Evolutionary conservation across 2,797 vertebrate species (phyloP), one percentile per base, ranked within the genome.

Genomic region (Sebastes cheni): DNA sequence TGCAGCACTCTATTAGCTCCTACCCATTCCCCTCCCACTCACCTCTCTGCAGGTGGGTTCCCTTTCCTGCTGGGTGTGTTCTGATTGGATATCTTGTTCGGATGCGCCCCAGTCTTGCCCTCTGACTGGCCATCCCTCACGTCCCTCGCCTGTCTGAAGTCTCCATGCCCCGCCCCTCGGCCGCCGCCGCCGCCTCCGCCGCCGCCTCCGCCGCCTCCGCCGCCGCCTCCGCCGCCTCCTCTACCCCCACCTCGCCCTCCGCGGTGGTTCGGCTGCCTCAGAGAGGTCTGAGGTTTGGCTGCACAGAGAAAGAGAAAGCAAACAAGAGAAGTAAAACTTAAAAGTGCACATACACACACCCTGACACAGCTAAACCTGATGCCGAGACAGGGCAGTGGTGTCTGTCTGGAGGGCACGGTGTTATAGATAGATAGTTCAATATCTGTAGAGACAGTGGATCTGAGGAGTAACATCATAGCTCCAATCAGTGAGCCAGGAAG

Each of bases 281-380:
- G 91, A 80, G 92, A 95, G 73, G 91, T 94, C 85, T 95, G 93
- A 84, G 92, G 92, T 86, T 94, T 94, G 81, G 94, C 94, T 95
- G 32, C 29, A 56, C 61, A 30, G 27, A 82, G 18, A 77, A 34
- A 42, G 20, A 75, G 27, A 77, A 46, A 64, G 68, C 46, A 73
- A 78, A 72, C 61, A 71, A 59, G 32, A 56, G 39, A 80, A 52
- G 72, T 59, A 1, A 80, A 76, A 52, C n/a, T 50, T 1, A 58
- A n/a, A 6, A 20, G 27, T 39, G 12, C 5, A 34, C 50, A 69
- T 50, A 69, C 54, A 78, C 52, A 74, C 32, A 77, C 42, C 12
- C 71, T 84, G 81, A 92, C 88, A 82, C 72, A 67, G 81, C 75
- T 30, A n/a, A 87, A 86, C 23, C 68, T 68, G 77, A 84, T 72